Evolutionary conservation across 2,888 invertebrate species (phyloP), one percentile per base, ranked within the genome.

Genomic region (Aplocera efformata): DNA sequence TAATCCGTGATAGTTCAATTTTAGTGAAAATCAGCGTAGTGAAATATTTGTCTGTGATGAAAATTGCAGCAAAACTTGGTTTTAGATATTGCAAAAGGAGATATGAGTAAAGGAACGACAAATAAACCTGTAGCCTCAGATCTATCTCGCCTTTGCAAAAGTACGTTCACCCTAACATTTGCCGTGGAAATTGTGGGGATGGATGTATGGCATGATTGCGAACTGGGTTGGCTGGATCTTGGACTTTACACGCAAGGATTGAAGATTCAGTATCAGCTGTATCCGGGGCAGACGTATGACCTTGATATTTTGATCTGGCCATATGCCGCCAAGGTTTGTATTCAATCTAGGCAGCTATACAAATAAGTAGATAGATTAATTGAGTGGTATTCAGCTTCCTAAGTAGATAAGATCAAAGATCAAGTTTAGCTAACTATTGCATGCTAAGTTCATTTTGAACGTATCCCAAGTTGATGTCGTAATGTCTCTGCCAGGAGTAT

Each of bases 301-400:
- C 24, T 83, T 10, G 82, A 85, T 44, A 55, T 86, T 23, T 48
- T 73, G 20, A 72, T 86, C 32, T 86, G 83, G 81, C 81, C 83
- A 5, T 76, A 83, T 48, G 66, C 60, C 32, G 79, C 73, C 17
- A 85, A 86, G 80, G 85, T 84, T 53, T 21, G 40, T 31, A 10
- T 8, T 5, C n/a, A 27, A 32, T 1, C 2, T 30, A 1, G 24
- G 20, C 20, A 20, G 4, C 20, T 20, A 5, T 17, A 17, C 5
- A 5, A 17, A 17, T 17, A 17, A 17, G 3, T 17, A 17, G 13
- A 5, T 17, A 17, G 13, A n/a, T 17, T 17, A 17, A 5, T 2
- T 17, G 13, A 17, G n/a, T n/a, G n/a, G n/a, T n/a, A n/a, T n/a
- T n/a, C n/a, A n/a, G n/a, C n/a, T n/a, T n/a, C n/a, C n/a, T n/a